Percentiles rank a stretch among this genome's conserved stretches.
Evolutionary conservation across 2,888 invertebrate species (phyloP).

Genomic region (Acleris cristana): DNA sequence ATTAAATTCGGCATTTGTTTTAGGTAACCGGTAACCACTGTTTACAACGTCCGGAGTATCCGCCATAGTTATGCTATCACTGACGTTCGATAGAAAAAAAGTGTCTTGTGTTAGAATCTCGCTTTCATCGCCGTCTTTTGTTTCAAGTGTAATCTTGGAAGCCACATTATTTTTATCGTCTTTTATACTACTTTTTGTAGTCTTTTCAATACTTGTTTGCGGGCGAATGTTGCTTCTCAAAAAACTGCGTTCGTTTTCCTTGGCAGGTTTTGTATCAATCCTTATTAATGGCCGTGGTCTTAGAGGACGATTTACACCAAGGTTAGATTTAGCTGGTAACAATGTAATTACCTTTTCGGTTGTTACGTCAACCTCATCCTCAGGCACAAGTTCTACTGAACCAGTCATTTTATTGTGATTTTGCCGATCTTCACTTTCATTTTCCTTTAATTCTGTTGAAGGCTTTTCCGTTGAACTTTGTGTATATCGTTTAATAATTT

Average conservation of each 20-base stretch:
- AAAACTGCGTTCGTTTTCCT: conserved; percentile 67
- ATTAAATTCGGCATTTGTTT: conserved; percentile 67
- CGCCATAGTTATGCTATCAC: conserved; percentile 52
- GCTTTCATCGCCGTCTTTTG: conserved; percentile 43
- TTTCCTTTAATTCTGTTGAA: conserved; percentile 45
- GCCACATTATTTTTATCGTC: conserved; percentile 8
- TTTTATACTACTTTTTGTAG: conserved; percentile 58
- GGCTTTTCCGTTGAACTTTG: conserved; percentile 54
- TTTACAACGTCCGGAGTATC: conserved; percentile 46
- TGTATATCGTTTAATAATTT: conserved; percentile 86
- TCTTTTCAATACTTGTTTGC: conserved; percentile 58
- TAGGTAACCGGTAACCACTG: conserved; percentile 65
- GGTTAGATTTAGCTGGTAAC: conserved; percentile 91
- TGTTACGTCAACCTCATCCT: conserved; percentile 71
- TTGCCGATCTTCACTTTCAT: conserved; percentile 58
- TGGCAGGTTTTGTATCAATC: conserved; percentile 60
- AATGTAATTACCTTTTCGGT: conserved; percentile 83
- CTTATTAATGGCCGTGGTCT: conserved; percentile 84
- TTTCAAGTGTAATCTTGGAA: conserved; percentile 42
- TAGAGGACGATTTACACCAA: conserved; percentile 88
- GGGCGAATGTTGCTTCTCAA: conserved; percentile 58
- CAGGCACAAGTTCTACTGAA: conserved; percentile 74
- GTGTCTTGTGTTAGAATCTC: conserved; percentile 44
- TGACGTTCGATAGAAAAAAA: conserved; percentile 48
- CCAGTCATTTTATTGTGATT: conserved; percentile 67